Evolutionary conservation across 1,140 invertebrate genomes (phyloP).

Genomic region (Habropoda laboriosa): DNA sequence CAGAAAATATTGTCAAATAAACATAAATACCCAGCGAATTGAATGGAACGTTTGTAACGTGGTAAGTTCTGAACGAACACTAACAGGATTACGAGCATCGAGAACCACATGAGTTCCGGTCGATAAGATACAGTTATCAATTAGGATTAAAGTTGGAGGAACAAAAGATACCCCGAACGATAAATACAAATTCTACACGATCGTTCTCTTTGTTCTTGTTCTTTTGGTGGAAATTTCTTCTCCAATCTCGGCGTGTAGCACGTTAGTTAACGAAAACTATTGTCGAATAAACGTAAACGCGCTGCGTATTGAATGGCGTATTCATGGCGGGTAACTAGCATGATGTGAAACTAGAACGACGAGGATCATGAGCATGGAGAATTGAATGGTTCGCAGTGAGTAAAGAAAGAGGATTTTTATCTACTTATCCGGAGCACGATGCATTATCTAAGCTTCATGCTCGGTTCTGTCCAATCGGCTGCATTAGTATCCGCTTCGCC

Average conservation of each 20-base stretch:
- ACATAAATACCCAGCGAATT: too few species aligned
- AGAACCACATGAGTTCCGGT: too few species aligned
- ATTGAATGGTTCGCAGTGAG: neutral
- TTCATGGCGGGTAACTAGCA: neutral
- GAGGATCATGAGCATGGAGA: neutral
- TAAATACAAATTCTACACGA: too few species aligned
- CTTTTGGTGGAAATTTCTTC: neutral
- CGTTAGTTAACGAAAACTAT: neutral
- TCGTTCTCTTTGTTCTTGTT: too few species aligned
- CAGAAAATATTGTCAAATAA: too few species aligned
- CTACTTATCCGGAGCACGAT: neutral
- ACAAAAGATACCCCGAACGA: too few species aligned
- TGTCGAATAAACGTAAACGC: neutral
- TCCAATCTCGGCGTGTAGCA: neutral
- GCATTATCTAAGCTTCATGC: constrained; percentile 7
- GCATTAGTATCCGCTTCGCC: neutral
- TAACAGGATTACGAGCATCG: too few species aligned
- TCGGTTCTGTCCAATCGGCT: neutral
- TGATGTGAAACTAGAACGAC: neutral
- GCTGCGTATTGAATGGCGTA: neutral
- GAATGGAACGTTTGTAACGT: too few species aligned
- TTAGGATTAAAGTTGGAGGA: too few species aligned
- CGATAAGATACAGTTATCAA: too few species aligned
- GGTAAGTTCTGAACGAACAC: too few species aligned
- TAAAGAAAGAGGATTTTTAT: neutral